A percentile compares a stretch with the other conserved stretches of the same genome.
These are phyloP conservation scores for Oegoconia quadripuncta DNA, from an alignment of 2,888 invertebrate genomes.

Conservation along the genomic window DNA sequence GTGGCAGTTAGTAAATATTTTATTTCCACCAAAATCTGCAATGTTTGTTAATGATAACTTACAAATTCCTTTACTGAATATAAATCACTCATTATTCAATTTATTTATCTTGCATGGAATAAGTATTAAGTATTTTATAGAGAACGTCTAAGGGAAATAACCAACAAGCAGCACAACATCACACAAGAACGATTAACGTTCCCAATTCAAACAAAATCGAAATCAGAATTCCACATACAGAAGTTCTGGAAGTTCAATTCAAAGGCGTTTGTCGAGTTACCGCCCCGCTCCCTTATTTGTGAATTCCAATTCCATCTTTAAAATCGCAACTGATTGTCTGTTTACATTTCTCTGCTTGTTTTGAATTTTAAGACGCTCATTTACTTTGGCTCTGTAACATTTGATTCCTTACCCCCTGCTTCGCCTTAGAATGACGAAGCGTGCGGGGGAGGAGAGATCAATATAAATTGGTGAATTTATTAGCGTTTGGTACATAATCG, in stretches of 20 bases:
- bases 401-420: constrained; percentile 21
- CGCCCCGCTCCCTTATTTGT: constrained; percentile 33
- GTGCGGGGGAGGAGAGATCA: constrained; percentile 28
- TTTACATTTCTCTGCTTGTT: constrained; percentile 71
- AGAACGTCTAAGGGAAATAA: too few relatives aligned
- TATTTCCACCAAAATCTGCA: too few relatives aligned
- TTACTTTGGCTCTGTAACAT: constrained; percentile 41
- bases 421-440: constrained; percentile 22
- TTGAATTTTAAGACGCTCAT: constrained; percentile 60
- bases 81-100: too few relatives aligned
- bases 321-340: constrained; percentile 74
- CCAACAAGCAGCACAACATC: background rate
- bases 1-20: too few relatives aligned
- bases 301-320: constrained; percentile 65
- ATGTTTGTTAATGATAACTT: too few relatives aligned
- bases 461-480: constrained; percentile 54
- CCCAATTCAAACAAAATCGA: constrained; percentile 24
- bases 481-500: constrained; percentile 59
- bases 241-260: too few relatives aligned
- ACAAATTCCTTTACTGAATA: too few relatives aligned
- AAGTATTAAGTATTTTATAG: too few relatives aligned
- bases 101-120: too few relatives aligned
- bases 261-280: constrained; percentile 62
- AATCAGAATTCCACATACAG: constrained; percentile 18
- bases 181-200: constrained; percentile 25